Conservation (phyloP, 2,113 vertebrate species). For the Mus spicilegus region DNA sequence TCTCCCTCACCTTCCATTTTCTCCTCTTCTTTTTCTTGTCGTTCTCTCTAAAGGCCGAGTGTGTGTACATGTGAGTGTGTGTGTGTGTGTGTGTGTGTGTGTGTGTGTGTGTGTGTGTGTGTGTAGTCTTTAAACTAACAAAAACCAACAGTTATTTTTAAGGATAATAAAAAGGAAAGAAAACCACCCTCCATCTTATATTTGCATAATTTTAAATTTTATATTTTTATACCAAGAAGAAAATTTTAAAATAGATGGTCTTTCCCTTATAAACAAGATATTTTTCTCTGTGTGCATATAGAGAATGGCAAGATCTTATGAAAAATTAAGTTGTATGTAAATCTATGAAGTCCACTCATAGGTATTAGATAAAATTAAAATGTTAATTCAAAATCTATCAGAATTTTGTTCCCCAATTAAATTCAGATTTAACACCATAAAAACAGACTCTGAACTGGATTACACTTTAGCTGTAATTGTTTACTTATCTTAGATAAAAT, state of each 20-base stretch:
- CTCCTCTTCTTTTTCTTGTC: not conserved
- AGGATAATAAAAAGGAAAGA: not conserved
- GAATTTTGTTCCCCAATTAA: not conserved
- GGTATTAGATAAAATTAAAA: not conserved
- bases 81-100: not conserved
- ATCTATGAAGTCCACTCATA: not conserved
- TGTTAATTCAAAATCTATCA: not conserved
- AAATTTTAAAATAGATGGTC: constrained; percentile 12
- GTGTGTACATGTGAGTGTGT: not conserved
- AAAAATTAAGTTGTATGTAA: constrained; percentile 1
- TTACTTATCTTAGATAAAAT: not conserved
- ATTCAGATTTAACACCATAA: not conserved
- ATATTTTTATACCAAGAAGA: not conserved
- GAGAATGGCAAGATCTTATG: not conserved
- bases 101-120: not conserved
- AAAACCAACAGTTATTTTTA: not conserved
- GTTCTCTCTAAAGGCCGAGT: not conserved
- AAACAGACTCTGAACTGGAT: not conserved
- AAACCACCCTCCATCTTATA: not conserved
- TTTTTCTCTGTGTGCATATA: not conserved
- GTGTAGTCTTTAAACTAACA: not conserved
- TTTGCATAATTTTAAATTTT: constrained; percentile 60
- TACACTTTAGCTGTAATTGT: not conserved
- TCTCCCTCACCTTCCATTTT: not conserved
- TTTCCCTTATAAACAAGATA: not conserved